phyloP scores from a whole-genome alignment of 2,888 invertebrate species.

The Ceriagrion tenellum region DNA sequence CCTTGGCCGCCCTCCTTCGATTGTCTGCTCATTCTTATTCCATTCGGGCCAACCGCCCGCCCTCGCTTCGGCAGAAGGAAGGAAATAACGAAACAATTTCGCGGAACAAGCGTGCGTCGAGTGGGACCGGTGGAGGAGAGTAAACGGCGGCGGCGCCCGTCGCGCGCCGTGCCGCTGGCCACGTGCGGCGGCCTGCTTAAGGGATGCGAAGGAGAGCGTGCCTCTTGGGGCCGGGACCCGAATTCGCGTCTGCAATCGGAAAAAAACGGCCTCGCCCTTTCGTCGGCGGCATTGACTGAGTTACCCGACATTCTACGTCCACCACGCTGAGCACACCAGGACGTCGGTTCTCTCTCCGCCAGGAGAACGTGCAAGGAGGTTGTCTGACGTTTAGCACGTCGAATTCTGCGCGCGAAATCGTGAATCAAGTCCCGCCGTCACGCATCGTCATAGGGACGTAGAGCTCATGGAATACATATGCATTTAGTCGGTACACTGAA shows the following conservation, averaged over 20 bases:
- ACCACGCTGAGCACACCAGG: neutral
- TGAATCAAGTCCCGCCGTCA: neutral
- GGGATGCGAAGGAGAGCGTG: too few relatives aligned
- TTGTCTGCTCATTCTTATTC: constrained; percentile 26
- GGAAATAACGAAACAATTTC: constrained; percentile 1
- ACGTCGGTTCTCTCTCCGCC: too few relatives aligned
- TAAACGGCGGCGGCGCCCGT: too few relatives aligned
- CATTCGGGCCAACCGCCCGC: neutral
- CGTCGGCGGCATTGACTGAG: neutral
- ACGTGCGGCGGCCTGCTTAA: neutral
- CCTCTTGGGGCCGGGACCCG: neutral
- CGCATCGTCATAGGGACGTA: neutral
- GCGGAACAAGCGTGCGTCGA: constrained; percentile 16
- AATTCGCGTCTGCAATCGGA: neutral
- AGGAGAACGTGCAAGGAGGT: neutral
- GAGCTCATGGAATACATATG: too few relatives aligned
- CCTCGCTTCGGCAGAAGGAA: constrained; percentile 27
- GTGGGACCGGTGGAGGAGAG: neutral
- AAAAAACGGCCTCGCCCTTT: neutral
- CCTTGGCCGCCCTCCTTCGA: neutral
- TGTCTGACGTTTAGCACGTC: neutral
- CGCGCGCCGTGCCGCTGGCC: neutral
- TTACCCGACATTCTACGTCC: neutral
- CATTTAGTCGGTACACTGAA: too few relatives aligned
- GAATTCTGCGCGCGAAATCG: neutral